Base-by-base conservation (phyloP, 2,888 invertebrate genomes). In the Epirrhoe tristata region DNA sequence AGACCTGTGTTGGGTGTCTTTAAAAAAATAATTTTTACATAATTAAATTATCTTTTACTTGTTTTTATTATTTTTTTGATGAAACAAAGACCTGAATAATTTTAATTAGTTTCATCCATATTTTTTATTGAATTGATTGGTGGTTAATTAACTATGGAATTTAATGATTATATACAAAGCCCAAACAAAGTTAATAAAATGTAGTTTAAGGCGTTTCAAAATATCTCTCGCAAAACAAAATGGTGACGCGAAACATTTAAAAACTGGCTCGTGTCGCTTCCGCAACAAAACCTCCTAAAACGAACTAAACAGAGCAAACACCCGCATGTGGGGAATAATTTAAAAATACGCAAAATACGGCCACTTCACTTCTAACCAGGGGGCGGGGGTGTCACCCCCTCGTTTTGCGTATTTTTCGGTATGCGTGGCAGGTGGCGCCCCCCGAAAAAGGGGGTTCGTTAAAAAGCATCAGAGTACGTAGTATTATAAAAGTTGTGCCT, bases 401-500 rank as follows among this genome's bases (percentile, higher is more conserved):
- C 83, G 80, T 83, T 87, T 90, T 92, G 91, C 93, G 93, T 93
- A 93, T 93, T 93, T 93, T 93, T 93, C 92, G 93, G 93, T 91
- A 93, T 91, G 93, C 93, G 93, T 93, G 90, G 91, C 93, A 93
- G 93, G 93, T 92, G 91, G 90, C 84, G 76, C 84, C 74, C 84
- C 77, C 90, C 80, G 71, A 58, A 67, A 66, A 69, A 84, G 91
- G 87, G 86, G 87, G 91, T 92, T 93, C 91, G 92, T 92, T 93
- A 92, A 93, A 93, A 93, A 93, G 90, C 93, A 81, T 87, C 91
- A 85, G 89, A 90, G 91, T 92, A 92, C 91, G 91, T 93, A 92
- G 91, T 91, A 93, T 93, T 93, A 93, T 93, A 93, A 93, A 93
- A 93, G 92, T 93, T 93, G 91, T 87, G 93, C 93, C 93, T 93